These are phyloP conservation scores for Rhinella marina DNA, from an alignment of 2,797 vertebrate genomes.

Conservation along the genomic window DNA sequence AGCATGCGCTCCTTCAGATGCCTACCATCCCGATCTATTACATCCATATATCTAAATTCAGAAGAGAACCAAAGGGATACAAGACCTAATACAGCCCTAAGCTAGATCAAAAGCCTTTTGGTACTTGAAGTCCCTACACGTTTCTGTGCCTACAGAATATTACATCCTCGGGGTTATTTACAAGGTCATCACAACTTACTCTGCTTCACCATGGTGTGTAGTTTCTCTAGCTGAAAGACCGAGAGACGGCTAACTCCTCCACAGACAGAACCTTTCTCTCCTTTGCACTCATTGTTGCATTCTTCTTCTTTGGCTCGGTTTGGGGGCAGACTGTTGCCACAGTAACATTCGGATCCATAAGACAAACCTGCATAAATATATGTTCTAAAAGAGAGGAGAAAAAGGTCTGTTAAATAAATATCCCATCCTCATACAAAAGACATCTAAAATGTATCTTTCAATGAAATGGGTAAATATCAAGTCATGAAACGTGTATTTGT, in stretches of 20 bases:
- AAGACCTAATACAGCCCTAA: too few relatives aligned
- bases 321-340: slow-evolving; percentile 85
- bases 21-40: too few relatives aligned
- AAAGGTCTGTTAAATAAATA: neutral
- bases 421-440: neutral
- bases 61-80: too few relatives aligned
- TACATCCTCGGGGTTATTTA: neutral
- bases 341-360: slow-evolving; percentile 93
- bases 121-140: too few relatives aligned
- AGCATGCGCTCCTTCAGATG: too few relatives aligned
- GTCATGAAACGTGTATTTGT: neutral
- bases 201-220: slow-evolving; percentile 75
- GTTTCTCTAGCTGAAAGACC: slow-evolving; percentile 86
- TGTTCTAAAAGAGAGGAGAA: slow-evolving; percentile 74
- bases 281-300: slow-evolving; percentile 89
- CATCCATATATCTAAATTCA: too few relatives aligned
- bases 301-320: slow-evolving; percentile 78
- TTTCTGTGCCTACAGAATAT: too few relatives aligned
- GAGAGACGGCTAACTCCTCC: slow-evolving; percentile 90
- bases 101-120: too few relatives aligned
- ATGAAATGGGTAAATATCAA: neutral
- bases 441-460: neutral
- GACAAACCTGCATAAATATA: slow-evolving; percentile 92
- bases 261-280: slow-evolving; percentile 84
- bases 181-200: slow-evolving; percentile 79